Evolutionary conservation across 2,888 invertebrate species (phyloP), one percentile per base, ranked within the genome.

Genomic region (Diachrysia chrysitis): DNA sequence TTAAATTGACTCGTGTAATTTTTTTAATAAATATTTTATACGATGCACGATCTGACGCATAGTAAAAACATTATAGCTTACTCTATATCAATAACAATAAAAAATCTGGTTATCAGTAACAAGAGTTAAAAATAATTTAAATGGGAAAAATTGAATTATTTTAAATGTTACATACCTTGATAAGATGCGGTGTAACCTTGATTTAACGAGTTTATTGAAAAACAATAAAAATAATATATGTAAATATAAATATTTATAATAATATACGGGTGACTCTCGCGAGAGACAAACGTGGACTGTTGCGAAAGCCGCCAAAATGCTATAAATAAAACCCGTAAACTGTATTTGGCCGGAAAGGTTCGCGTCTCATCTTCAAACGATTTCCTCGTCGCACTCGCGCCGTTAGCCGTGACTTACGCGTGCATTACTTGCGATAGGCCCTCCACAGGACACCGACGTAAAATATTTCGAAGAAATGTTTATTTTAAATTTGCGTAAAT

Each of bases 211-310:
- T 16, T 64, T 59, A 59, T 59, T 21, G 9, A 53, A 54, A 12
- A 17, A 2, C 21, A 9, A 51, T 10, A 29, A 25, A 73, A 61
- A 61, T 51, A 59, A 35, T 19, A 25, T 29, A 23, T 7, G 48
- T 62, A 66, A 37, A 37, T 37, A 37, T 25, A 25, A 25, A 48
- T 46, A 19, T 19, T 0, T 51, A 21, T 51, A 21, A 12, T 21
- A 51, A 46, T 58, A 66, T 59, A 77, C 90, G 87, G 76, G 88
- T 87, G 86, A 74, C 85, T 73, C 79, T 73, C 72, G 66, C 83
- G 82, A 84, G 79, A 85, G 88, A 83, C 89, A 83, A 82, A 78
- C 83, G 84, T 82, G 79, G 63, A 92, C 92, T 93, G 91, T 89
- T 86, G 87, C 85, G 87, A 87, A 87, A 89, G 84, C 80, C 82